phyloP scores from a whole-genome alignment of 2,888 invertebrate species.

The Chromoteleia sp. region DNA sequence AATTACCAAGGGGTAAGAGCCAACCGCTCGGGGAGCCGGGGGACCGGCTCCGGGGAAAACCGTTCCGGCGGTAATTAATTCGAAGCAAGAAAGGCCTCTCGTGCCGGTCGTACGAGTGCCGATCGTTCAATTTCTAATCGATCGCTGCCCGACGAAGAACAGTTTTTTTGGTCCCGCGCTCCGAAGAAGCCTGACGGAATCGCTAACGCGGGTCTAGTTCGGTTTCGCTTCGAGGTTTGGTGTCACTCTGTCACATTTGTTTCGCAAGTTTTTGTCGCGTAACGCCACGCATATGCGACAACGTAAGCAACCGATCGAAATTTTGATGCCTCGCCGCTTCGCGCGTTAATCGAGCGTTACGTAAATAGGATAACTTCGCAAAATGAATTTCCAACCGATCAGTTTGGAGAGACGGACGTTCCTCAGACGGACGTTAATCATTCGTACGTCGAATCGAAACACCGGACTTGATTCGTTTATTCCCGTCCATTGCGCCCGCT shows the following conservation, averaged over 20 bases:
- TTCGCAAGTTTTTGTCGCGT: background rate
- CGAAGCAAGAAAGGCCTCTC: conserved; percentile 30
- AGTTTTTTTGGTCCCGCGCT: conserved; percentile 7
- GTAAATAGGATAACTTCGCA: too few relatives aligned
- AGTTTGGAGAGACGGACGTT: too few relatives aligned
- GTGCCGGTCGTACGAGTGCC: background rate
- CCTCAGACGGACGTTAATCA: too few relatives aligned
- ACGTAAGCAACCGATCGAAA: background rate
- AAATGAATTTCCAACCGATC: too few relatives aligned
- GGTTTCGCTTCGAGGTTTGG: conserved; percentile 3
- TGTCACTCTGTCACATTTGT: conserved; percentile 17
- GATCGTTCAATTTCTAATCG: conserved; percentile 47
- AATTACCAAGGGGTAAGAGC: conserved; percentile 66
- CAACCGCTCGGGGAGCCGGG: conserved; percentile 37
- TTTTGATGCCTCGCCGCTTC: background rate
- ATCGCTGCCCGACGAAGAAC: conserved; percentile 13
- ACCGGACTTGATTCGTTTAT: conserved; percentile 11
- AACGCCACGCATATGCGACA: background rate
- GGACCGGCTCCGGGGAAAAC: conserved; percentile 42
- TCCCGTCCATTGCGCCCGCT: conserved; percentile 5
- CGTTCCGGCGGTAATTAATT: conserved; percentile 40
- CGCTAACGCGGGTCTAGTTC: background rate
- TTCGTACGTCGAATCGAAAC: background rate
- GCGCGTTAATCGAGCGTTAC: conserved; percentile 1
- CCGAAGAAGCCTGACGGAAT: conserved; percentile 23